These are phyloP conservation scores for Saccostrea cuccullata DNA, from an alignment of 1,140 invertebrate species.

Conservation along the genomic window DNA sequence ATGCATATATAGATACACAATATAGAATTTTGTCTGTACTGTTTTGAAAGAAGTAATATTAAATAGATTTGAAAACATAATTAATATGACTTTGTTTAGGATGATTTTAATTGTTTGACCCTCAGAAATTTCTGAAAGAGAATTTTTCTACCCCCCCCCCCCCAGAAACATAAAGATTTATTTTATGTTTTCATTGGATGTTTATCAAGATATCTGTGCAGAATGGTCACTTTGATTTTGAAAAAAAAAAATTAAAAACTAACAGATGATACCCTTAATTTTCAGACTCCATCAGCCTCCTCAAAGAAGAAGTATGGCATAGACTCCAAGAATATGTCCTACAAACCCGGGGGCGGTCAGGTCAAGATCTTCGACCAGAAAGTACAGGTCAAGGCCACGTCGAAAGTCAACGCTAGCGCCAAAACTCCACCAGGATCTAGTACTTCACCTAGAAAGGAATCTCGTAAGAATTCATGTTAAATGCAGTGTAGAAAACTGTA, in stretches of 20 bases:
- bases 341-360: constrained; percentile 66
- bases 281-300: constrained; percentile 39
- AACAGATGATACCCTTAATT: background rate
- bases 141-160: too few relatives aligned
- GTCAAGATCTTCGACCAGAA: constrained; percentile 64
- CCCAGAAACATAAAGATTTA: too few relatives aligned
- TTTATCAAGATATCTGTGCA: too few relatives aligned
- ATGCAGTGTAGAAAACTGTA: background rate
- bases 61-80: too few relatives aligned
- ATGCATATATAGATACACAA: too few relatives aligned
- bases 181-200: too few relatives aligned
- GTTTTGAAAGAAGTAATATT: too few relatives aligned
- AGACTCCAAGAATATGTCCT: constrained; percentile 58
- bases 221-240: too few relatives aligned
- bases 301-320: constrained; percentile 60
- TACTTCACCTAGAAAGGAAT: constrained; percentile 29
- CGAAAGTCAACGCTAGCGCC: constrained; percentile 55
- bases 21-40: too few relatives aligned
- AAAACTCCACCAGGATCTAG: constrained; percentile 41
- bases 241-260: background rate
- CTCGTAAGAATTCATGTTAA: constrained; percentile 37
- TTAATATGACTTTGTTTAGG: too few relatives aligned
- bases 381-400: constrained; percentile 55
- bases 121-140: too few relatives aligned
- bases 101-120: too few relatives aligned